Base-by-base conservation (phyloP, 2,888 invertebrate species). In the Iphiclides podalirius region DNA sequence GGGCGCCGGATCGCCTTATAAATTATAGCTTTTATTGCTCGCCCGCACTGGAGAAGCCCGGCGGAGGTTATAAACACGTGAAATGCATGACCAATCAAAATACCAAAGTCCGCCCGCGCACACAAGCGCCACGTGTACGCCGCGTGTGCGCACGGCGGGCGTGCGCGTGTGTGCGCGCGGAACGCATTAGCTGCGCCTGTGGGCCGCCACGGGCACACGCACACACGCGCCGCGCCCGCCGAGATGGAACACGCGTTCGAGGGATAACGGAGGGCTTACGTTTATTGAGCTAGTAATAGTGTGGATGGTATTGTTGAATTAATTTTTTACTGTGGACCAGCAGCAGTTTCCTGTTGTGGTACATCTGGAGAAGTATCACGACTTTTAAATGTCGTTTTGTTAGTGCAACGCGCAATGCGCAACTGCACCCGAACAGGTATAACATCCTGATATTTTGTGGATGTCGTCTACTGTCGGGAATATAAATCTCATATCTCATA, bases 1-100 rank as follows among this genome's bases (percentile, higher is more conserved):
- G n/a, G n/a, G n/a, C n/a, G n/a, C 47, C 59, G 63, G 55, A 59
- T 57, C 60, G 60, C 59, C 68, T 64, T 70, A 77, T 86, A 87
- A 86, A 85, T 83, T 81, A 84, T 73, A 64, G 61, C 76, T 71
- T 83, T 85, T 82, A 85, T 75, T 68, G 76, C 77, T 66, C 68
- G 70, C 66, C 75, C 77, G 75, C 80, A 75, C 72, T 67, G 72
- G 71, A 75, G 75, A 72, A 71, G 70, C 73, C 69, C 63, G 70
- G 67, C 66, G 67, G 66, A 61, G 70, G 61, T 80, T 76, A 77
- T 87, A 86, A 85, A 87, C 85, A 83, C 83, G 85, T 85, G 83
- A 87, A 87, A 87, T 87, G 87, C 87, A 88, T 88, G 87, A 87
- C 87, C 87, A 88, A 88, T 88, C 87, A 88, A 88, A 88, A 88